Conservation (phyloP, 2,797 vertebrate species). For the Falco naumanni region DNA sequence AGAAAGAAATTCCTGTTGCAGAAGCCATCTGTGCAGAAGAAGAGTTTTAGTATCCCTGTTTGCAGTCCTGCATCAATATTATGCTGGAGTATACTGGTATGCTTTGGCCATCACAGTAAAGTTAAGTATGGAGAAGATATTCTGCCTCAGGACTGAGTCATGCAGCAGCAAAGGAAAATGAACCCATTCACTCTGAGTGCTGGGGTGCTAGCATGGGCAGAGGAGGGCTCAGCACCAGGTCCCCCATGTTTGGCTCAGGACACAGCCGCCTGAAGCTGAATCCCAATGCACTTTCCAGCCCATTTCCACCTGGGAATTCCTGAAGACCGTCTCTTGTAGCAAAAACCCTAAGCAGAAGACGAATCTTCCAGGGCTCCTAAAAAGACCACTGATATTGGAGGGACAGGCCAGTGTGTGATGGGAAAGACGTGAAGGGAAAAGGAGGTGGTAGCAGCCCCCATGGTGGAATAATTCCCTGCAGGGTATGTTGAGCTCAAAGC, state of each 20-base stretch:
- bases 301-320: not conserved
- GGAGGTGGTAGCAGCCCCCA: not conserved
- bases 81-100: not conserved
- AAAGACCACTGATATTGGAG: not conserved
- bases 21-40: not conserved
- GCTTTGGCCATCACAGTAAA: not conserved
- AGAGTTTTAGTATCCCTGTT: not conserved
- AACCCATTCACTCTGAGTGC: rapidly evolving
- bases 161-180: not conserved
- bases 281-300: not conserved
- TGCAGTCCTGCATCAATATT: not conserved
- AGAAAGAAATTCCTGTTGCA: not conserved
- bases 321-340: not conserved
- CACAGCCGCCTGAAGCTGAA: not conserved
- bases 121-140: not conserved
- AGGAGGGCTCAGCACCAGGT: not conserved
- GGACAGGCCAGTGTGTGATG: not conserved
- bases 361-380: not conserved
- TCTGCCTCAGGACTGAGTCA: not conserved
- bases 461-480: not conserved
- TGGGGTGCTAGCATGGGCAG: rapidly evolving
- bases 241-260: rapidly evolving
- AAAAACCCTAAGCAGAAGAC: not conserved
- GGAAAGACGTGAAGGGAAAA: not conserved
- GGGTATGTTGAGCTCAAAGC: not conserved